Conservation (phyloP, 1,140 invertebrate genomes). For the Cotesia glomerata region DNA sequence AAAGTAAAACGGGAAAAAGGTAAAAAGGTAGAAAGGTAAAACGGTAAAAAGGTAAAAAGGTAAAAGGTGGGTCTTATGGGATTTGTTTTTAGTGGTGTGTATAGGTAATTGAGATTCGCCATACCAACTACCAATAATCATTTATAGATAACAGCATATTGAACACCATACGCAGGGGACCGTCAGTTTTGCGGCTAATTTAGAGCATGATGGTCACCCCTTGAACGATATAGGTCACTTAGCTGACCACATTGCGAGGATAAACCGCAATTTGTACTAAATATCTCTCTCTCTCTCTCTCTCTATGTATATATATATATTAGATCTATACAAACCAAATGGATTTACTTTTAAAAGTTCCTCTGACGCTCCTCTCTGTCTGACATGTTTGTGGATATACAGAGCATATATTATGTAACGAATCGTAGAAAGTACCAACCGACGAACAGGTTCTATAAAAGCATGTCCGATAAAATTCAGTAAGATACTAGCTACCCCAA, state of each 20-base stretch:
- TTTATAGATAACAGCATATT: background rate
- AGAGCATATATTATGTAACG: background rate
- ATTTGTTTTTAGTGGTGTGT: too few species aligned
- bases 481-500: background rate
- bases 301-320: too few species aligned
- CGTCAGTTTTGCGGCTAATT: slow-evolving; percentile 23
- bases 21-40: too few species aligned
- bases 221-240: background rate
- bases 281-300: background rate
- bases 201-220: background rate
- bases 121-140: background rate
- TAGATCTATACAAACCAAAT: background rate
- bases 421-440: background rate
- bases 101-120: too few species aligned
- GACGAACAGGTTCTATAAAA: background rate
- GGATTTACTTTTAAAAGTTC: slow-evolving; percentile 1
- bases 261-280: slow-evolving; percentile 13
- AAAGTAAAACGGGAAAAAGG: too few species aligned
- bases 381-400: background rate
- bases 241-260: background rate
- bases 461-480: background rate
- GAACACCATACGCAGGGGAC: background rate
- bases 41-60: too few species aligned
- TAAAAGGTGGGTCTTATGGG: too few species aligned
- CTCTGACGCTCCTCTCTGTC: background rate